Base-by-base conservation (phyloP, 2,113 vertebrate genomes). In the Setophaga coronata region DNA sequence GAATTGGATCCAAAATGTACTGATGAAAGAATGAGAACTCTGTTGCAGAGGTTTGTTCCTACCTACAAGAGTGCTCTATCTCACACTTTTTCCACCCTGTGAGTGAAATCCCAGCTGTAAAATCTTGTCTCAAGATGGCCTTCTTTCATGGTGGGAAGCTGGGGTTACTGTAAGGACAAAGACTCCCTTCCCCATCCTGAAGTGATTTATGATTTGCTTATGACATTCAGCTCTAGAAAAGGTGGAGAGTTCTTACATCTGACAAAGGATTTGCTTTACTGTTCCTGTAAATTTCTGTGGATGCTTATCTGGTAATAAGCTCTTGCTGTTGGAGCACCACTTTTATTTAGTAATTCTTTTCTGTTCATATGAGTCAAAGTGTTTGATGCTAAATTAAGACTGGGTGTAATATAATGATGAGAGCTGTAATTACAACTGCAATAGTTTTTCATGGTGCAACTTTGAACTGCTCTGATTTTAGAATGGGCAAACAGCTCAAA, bases 21-120 rank as follows among this genome's bases (percentile, higher is more conserved):
- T 87, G 83, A 93, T 87, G 94, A 97, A 97, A 97, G 80, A 83
- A 96, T 89, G 76, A 87, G 62, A 84, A 91, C 86, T 62, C 93
- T 96, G 94, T 72, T 90, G 72, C 12, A 90, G 69, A 85, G 81
- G 78, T 97, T 97, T 96, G 38, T 86, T 95, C 89, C 56, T 93
- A 92, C 74, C 78, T 93, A 82, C 80, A 60, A 40, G 42, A 69
- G 82, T 58, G 89, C 40, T 87, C 42, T 40, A 93, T 74, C 66
- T 97, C 60, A 77, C 64, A 73, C 81, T 81, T 93, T 54, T 50
- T 54, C 70, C 43, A 82, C 71, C 23, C 80, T 82, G 58, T 51
- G 62, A 90, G 69, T 87, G 90, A 89, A 96, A 97, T 84, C 58
- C 61, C 53, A 95, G 83, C 81, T 92, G 79, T 62, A 96, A 94